These are phyloP conservation scores for Spodoptera littoralis DNA, from an alignment of 2,888 invertebrate species.

Conservation along the genomic window DNA sequence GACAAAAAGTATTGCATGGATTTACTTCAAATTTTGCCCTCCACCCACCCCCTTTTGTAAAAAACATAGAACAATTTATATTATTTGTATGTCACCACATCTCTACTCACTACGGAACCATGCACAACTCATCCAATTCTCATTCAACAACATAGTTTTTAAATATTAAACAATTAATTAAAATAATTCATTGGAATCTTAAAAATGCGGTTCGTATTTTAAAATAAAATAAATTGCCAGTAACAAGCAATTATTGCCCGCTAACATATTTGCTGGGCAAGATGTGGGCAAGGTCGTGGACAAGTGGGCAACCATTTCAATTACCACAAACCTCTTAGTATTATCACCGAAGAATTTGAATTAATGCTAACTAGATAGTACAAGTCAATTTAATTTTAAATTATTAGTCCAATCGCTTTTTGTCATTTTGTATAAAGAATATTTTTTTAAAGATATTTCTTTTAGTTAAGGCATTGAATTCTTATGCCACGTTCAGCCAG, in stretches of 20 bases:
- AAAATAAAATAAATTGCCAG: slow-evolving; percentile 10
- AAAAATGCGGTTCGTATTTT: slow-evolving; percentile 19
- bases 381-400: slow-evolving; percentile 7
- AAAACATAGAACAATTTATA: too few relatives aligned
- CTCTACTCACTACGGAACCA: not conserved
- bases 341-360: slow-evolving; percentile 13
- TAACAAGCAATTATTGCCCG: slow-evolving; percentile 11
- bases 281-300: too few relatives aligned
- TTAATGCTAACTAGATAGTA: not conserved
- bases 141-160: too few relatives aligned
- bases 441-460: too few relatives aligned
- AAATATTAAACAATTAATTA: slow-evolving; percentile 6
- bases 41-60: too few relatives aligned
- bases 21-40: too few relatives aligned
- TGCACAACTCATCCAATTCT: not conserved
- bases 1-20: too few relatives aligned
- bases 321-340: not conserved
- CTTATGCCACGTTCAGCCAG: not conserved
- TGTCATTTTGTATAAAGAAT: too few relatives aligned
- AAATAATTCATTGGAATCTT: slow-evolving; percentile 7
- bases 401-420: not conserved
- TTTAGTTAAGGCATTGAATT: too few relatives aligned
- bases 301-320: slow-evolving; percentile 6
- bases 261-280: slow-evolving; percentile 1
- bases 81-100: too few relatives aligned